Conservation (phyloP, 2,797 vertebrate species). For the Neosilurus hyrtlii region DNA sequence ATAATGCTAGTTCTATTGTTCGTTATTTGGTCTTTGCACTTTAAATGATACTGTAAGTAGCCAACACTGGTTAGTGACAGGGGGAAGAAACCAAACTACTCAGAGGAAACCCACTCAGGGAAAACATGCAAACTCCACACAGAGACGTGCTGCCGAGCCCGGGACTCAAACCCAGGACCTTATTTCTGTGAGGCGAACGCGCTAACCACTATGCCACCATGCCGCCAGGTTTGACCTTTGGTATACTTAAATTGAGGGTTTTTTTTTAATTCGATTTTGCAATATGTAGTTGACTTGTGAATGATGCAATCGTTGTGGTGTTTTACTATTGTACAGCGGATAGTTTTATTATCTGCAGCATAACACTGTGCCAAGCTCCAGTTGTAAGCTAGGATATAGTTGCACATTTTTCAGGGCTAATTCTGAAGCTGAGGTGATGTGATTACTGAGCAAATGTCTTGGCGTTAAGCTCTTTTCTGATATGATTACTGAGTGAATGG, state of each 20-base stretch:
- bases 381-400: neutral
- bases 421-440: conserved; percentile 9
- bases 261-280: conserved; percentile 8
- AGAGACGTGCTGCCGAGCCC: no score
- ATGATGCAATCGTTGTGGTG: neutral
- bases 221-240: neutral
- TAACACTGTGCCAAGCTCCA: neutral
- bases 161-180: no score
- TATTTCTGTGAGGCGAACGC: no score
- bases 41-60: neutral
- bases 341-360: neutral
- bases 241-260: neutral
- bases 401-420: conserved; percentile 10
- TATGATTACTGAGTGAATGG: conserved; percentile 25
- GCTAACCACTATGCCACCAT: no score
- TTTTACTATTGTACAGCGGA: conserved; percentile 4
- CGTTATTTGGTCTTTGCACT: neutral
- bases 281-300: neutral
- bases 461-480: conserved; percentile 10
- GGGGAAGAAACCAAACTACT: no score
- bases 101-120: no score
- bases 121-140: no score
- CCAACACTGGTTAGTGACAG: neutral
- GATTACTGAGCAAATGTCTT: conserved; percentile 17
- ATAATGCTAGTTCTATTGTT: neutral